Evolutionary conservation across 2,113 vertebrate genomes (phyloP).

Genomic region (Percopsis transmontana): DNA sequence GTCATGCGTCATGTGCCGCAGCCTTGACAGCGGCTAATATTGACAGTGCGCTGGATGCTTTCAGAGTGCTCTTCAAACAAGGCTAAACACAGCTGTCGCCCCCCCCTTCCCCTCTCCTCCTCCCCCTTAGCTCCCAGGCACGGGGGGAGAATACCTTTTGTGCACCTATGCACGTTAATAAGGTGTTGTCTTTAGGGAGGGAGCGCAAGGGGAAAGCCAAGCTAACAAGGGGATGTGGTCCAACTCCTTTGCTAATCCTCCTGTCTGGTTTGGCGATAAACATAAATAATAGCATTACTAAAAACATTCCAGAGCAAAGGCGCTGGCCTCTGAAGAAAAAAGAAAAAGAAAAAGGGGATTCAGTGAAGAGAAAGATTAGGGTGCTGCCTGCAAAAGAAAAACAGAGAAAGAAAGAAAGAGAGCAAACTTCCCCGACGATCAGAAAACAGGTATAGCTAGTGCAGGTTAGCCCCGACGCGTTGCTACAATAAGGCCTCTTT

Average conservation of each 20-base stretch:
- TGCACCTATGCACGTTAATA: slow-evolving; percentile 60
- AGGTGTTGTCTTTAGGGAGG: slow-evolving; percentile 51
- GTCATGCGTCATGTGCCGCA: slow-evolving; percentile 52
- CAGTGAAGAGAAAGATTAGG: slow-evolving; percentile 81
- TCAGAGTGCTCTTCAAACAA: slow-evolving; percentile 58
- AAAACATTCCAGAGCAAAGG: slow-evolving; percentile 72
- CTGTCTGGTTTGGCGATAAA: slow-evolving; percentile 65
- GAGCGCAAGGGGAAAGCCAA: background rate
- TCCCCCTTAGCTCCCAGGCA: slow-evolving; percentile 44
- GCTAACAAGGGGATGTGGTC: slow-evolving; percentile 50
- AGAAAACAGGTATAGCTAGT: slow-evolving; percentile 80
- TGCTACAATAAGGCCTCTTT: slow-evolving; percentile 93
- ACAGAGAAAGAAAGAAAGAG: slow-evolving; percentile 6
- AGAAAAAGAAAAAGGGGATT: no score
- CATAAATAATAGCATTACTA: slow-evolving; percentile 72
- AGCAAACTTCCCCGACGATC: slow-evolving; percentile 54
- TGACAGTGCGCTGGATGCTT: slow-evolving; percentile 60
- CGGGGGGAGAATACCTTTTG: slow-evolving; percentile 49
- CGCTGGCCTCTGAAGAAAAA: slow-evolving; percentile 77
- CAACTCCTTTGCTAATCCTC: slow-evolving; percentile 54
- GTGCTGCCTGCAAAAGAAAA: slow-evolving; percentile 73
- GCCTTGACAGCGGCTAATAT: slow-evolving; percentile 58
- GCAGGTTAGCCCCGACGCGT: slow-evolving; percentile 85
- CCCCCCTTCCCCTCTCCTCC: background rate
- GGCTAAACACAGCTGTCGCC: slow-evolving; percentile 48